Evolutionary conservation across 2,797 vertebrate species (phyloP).

Genomic region (Clamator glandarius): DNA sequence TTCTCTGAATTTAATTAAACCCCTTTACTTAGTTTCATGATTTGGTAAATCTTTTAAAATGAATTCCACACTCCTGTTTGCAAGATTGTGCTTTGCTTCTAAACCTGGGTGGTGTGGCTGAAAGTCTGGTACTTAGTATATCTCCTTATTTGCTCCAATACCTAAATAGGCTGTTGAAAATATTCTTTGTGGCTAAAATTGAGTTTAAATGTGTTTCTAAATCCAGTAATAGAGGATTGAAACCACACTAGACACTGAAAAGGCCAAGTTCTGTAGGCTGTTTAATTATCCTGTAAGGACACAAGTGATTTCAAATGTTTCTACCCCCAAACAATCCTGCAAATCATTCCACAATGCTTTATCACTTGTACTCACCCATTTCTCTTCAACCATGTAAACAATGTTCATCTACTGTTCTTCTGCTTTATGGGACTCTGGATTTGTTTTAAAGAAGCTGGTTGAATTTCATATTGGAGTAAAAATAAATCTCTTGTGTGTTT

Average conservation of each 20-base stretch:
- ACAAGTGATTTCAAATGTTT: slow-evolving; percentile 3
- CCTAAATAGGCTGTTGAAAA: slow-evolving; percentile 11
- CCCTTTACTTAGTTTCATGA: slow-evolving; percentile 11
- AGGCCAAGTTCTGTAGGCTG: not conserved
- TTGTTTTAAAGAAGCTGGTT: slow-evolving; percentile 13
- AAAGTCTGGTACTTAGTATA: not conserved
- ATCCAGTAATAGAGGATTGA: not conserved
- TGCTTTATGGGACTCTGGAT: not conserved
- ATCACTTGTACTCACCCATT: slow-evolving; percentile 4
- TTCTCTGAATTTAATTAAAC: slow-evolving; percentile 51
- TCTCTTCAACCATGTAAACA: not conserved
- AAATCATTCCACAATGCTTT: slow-evolving; percentile 37
- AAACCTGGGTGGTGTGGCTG: not conserved
- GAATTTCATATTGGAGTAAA: slow-evolving; percentile 14
- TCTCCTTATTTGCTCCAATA: not conserved
- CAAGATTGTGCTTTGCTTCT: not conserved
- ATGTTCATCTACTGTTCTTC: slow-evolving; percentile 1
- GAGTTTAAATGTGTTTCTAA: slow-evolving; percentile 9
- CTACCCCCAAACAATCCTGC: slow-evolving; percentile 1
- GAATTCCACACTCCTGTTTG: not conserved
- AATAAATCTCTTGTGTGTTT: not conserved
- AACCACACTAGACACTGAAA: not conserved
- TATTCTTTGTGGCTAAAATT: not conserved
- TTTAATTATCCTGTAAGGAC: slow-evolving; percentile 27
- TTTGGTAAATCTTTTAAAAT: slow-evolving; percentile 47